These are phyloP conservation scores for Glaucidium brasilianum DNA, from an alignment of 2,113 vertebrate genomes.

Conservation along the genomic window DNA sequence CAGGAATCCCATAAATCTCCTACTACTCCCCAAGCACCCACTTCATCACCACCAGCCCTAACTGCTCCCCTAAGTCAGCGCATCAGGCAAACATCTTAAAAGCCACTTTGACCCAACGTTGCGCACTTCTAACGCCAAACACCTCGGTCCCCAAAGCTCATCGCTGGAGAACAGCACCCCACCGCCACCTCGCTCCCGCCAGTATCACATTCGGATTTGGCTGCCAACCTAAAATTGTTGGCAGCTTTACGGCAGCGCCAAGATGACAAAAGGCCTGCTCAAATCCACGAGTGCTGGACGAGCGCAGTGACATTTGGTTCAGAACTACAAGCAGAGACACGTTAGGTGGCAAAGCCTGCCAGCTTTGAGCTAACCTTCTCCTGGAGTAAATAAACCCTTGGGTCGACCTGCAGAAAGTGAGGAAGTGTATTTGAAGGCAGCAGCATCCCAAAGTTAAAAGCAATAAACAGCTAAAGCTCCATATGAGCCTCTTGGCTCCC, in stretches of 20 bases:
- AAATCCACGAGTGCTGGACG: fast-evolving
- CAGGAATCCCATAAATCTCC: neutral
- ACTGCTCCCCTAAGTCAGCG: neutral
- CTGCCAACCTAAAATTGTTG: neutral
- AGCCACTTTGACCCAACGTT: neutral
- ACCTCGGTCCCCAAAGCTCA: neutral
- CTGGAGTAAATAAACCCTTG: neutral
- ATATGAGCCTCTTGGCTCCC: neutral
- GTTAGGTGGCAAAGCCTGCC: neutral
- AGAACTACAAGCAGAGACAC: fast-evolving
- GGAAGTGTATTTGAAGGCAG: neutral
- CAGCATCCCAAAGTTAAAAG: neutral
- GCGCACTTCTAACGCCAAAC: fast-evolving
- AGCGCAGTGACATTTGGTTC: fast-evolving
- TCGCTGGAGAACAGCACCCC: fast-evolving
- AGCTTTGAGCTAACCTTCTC: neutral
- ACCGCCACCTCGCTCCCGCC: neutral
- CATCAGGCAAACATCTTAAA: neutral
- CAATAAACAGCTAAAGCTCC: neutral
- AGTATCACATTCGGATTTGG: fast-evolving
- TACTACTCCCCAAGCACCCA: fast-evolving
- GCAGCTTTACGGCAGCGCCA: neutral
- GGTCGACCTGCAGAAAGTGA: neutral
- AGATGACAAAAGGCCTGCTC: neutral
- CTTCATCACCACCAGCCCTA: neutral